Evolutionary conservation across 2,113 vertebrate species (phyloP), one percentile per base, ranked within the genome.

Genomic region (Blennius ocellaris): DNA sequence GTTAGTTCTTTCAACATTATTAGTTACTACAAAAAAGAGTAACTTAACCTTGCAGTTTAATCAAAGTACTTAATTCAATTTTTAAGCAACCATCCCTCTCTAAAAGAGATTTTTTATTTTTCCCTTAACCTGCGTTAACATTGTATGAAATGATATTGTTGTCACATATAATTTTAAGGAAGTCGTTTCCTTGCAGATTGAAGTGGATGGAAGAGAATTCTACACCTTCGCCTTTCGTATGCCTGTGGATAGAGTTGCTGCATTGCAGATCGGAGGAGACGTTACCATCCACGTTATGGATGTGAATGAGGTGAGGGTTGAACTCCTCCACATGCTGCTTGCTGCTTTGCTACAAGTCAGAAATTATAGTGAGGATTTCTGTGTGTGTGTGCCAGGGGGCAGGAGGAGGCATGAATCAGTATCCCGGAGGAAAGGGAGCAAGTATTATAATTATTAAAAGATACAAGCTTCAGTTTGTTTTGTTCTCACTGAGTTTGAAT

Each of bases 231-330:
- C 39, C 2, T 94, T 96, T 62, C 91, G 95, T n/a, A 21, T 96
- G 0, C 94, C 95, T 0, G 0, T 93, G 0, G 89, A 95, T 39
- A 74, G 87, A 45, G 93, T 96, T 39, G 69, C 90, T 17, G 89
- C 84, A 0, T 64, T 97, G 68, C 69, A 92, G 0, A 93, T 96
- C 6, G 79, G 74, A 0, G 95, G 95, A 45, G 95, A 97, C 10
- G 70, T 97, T 59, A 44, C 52, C 38, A 83, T 97, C 39, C 91
- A 95, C 15, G 94, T 70, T 0, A 90, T 97, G 53, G 96, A 93
- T 48, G 55, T 95, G 69, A 90, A 95, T 0, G 95, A 95, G 52
- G 93, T 94, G 76, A 92, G 87, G 15, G 16, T 4, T 21, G 0
- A 10, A 1, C 10, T 39, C 40, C 6, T 43, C 4, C 38, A 41